Conservation (phyloP, 2,113 vertebrate genomes). For the Microcebus murinus region DNA sequence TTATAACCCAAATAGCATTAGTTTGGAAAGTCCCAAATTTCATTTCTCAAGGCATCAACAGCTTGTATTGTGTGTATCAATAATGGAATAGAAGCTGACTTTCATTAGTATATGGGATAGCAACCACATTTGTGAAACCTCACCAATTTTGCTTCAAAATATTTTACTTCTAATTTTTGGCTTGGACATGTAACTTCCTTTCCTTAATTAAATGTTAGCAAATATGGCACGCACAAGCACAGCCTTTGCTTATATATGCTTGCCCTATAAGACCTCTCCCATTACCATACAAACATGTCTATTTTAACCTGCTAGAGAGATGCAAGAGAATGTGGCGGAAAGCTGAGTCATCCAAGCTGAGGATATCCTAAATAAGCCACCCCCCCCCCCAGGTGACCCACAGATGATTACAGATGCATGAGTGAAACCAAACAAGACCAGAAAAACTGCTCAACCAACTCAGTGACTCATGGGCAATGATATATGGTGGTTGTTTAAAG, state of each 20-base stretch:
- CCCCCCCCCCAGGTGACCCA: background rate
- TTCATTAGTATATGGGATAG: background rate
- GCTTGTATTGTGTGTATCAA: background rate
- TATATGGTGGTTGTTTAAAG: background rate
- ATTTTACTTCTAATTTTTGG: background rate
- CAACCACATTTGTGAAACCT: background rate
- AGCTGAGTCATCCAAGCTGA: background rate
- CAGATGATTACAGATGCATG: background rate
- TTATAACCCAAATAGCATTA: background rate
- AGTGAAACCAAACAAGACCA: background rate
- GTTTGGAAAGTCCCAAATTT: background rate
- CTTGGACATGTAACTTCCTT: background rate
- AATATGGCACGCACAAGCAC: conserved; percentile 9
- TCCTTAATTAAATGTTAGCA: background rate
- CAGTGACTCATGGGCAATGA: background rate
- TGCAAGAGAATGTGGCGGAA: background rate
- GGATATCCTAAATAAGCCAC: background rate
- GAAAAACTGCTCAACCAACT: background rate
- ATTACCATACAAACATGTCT: background rate
- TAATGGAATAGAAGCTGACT: background rate
- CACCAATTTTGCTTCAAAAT: conserved; percentile 15
- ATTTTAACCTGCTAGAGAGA: background rate
- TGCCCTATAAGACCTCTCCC: background rate
- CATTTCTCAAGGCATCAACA: background rate
- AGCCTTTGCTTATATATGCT: background rate